Percentiles rank a stretch among this genome's conserved stretches.
Conservation (phyloP, 1,140 invertebrate genomes). For the Trichoplusia ni region DNA sequence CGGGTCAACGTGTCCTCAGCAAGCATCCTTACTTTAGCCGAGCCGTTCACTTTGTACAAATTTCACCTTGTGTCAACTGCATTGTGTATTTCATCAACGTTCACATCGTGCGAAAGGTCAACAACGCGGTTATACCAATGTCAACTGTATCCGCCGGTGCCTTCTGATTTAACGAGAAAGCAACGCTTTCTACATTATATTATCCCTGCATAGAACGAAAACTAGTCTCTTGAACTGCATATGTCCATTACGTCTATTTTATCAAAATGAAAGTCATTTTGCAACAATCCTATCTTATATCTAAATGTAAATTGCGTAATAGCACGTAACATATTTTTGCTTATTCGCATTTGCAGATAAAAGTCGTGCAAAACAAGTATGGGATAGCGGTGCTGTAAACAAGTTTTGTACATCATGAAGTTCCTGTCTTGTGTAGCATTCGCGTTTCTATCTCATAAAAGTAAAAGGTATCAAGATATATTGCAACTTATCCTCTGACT, state of each 20-base stretch:
- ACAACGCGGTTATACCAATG: slow-evolving; percentile 37
- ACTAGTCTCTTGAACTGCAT: slow-evolving; percentile 1
- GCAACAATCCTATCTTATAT: background rate
- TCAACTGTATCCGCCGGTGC: slow-evolving; percentile 26
- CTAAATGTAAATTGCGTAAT: too few relatives aligned
- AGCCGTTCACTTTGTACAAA: slow-evolving; percentile 59
- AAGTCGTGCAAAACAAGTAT: background rate
- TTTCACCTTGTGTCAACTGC: slow-evolving; percentile 63
- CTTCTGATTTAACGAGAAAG: slow-evolving; percentile 23
- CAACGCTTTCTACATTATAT: slow-evolving; percentile 28
- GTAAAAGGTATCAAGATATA: background rate
- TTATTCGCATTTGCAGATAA: background rate
- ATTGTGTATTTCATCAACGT: slow-evolving; percentile 45
- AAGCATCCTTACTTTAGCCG: slow-evolving; percentile 45
- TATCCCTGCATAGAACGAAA: slow-evolving; percentile 8
- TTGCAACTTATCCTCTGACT: too few relatives aligned
- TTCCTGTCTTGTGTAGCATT: background rate
- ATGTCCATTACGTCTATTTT: background rate
- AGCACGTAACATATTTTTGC: too few relatives aligned
- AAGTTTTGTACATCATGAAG: slow-evolving; percentile 8
- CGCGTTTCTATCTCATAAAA: background rate
- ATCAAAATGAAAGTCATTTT: background rate
- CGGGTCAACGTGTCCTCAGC: slow-evolving; percentile 49
- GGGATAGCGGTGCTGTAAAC: slow-evolving; percentile 1
- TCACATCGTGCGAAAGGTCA: slow-evolving; percentile 38